These are phyloP conservation scores for Lithophane leautieri DNA, from an alignment of 2,888 invertebrate species.

Conservation along the genomic window DNA sequence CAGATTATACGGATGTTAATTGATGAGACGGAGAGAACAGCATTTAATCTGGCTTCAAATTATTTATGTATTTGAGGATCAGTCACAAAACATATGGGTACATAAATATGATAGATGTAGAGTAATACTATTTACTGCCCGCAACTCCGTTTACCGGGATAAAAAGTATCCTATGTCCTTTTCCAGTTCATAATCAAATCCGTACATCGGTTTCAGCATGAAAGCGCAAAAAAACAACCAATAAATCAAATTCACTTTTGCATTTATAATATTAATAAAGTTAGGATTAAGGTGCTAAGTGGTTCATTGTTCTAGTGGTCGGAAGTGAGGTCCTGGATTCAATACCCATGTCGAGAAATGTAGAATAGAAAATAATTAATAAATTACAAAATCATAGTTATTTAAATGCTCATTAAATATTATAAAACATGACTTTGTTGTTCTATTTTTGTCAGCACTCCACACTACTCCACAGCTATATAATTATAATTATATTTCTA, in stretches of 20 bases:
- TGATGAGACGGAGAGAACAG: conserved; percentile 24
- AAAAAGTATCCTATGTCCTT: background rate
- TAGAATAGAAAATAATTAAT: too few species aligned
- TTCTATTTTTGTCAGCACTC: background rate
- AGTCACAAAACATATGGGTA: background rate
- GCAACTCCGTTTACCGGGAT: background rate
- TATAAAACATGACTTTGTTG: background rate
- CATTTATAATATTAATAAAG: too few species aligned
- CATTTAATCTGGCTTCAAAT: conserved; percentile 11
- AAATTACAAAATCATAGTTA: background rate
- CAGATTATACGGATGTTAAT: conserved; percentile 50
- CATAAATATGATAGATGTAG: conserved; percentile 1
- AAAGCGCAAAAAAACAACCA: too few species aligned
- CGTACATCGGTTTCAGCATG: background rate
- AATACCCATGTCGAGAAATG: too few species aligned
- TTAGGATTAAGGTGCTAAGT: background rate
- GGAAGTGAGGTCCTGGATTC: background rate
- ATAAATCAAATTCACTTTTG: too few species aligned
- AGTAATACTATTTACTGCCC: too few species aligned
- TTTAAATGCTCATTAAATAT: background rate
- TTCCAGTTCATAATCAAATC: background rate
- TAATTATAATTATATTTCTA: background rate
- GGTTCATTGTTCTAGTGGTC: too few species aligned
- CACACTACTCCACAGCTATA: too few species aligned
- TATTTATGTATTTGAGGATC: background rate